Base-by-base conservation (phyloP, 1,140 invertebrate species). In the Papilio dardanus region DNA sequence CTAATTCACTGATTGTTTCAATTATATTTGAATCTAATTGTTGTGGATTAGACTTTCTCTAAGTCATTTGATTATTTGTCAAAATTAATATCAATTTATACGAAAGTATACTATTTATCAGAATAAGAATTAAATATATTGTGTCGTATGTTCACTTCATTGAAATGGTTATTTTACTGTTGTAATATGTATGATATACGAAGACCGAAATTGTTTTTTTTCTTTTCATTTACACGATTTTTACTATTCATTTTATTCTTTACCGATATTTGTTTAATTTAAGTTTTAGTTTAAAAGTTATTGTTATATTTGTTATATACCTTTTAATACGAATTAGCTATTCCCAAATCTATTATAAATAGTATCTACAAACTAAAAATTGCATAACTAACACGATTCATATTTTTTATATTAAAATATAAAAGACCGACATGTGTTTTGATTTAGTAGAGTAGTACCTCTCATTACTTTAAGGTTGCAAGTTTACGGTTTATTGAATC, bases 391-490 rank as follows among this genome's bases (percentile, higher is more conserved):
- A 90, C 90, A 85, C 77, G 82, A 78, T 83, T 84, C 85, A 86
- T 86, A 86, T 88, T 86, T 90, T 91, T 86, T 89, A 82, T 86
- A 86, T 92, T 93, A 92, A 93, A 93, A 88, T 84, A 85, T 91
- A 91, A 93, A 91, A 93, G 89, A 91, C 84, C 86, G 86, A 91
- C 82, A 74, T 85, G 90, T 92, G 88, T 92, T 93, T 92, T 93
- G 89, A 93, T 93, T 93, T 91, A 84, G 91, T 93, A 93, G 91
- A 77, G 82, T 93, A 93, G 91, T 85, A 91, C 91, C 91, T 90
- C 75, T 85, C 79, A 85, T 84, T 79, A 76, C 10, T 74, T 71
- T 74, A 40, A 66, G 42, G 65, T 75, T 50, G 42, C 74, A 69
- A 71, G 30, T 76, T 40, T 40, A 62, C 62, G 74, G 74, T 74